phyloP scores from a whole-genome alignment of 2,113 vertebrate genomes.

The Okapia johnstoni region DNA sequence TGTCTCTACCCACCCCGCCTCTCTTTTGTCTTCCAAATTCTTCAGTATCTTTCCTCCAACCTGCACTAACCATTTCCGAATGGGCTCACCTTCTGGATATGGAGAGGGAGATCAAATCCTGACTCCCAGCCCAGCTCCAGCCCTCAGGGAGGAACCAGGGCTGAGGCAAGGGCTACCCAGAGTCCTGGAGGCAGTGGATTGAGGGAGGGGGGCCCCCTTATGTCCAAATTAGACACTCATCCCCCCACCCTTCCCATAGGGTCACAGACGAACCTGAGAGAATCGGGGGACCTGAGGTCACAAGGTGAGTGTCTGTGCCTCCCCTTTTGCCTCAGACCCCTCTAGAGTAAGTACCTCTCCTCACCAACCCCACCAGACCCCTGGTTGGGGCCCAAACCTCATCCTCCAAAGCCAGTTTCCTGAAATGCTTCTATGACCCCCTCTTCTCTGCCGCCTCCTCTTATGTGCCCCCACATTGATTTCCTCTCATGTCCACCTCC shows the following conservation, averaged over 20 bases:
- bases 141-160: not conserved
- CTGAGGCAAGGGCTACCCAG: not conserved
- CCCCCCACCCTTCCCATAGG: constrained; percentile 73
- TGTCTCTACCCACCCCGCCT: not conserved
- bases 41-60: not conserved
- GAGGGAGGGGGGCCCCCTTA: not conserved
- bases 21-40: not conserved
- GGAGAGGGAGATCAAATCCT: not conserved
- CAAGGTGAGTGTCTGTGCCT: constrained; percentile 84
- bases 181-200: not conserved
- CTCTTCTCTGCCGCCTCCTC: not conserved
- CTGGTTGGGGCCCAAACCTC: not conserved
- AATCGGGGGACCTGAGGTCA: constrained; percentile 97
- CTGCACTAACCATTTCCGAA: constrained; percentile 35
- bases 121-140: not conserved
- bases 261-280: constrained; percentile 98
- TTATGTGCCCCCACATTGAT: not conserved
- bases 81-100: not conserved
- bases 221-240: not conserved
- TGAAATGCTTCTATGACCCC: too few relatives aligned
- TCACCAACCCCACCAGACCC: too few relatives aligned
- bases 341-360: not conserved
- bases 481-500: not conserved
- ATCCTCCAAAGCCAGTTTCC: not conserved
- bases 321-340: not conserved